Percentiles rank a stretch among this genome's conserved stretches.
Evolutionary conservation across 2,113 vertebrate species (phyloP).

Genomic region (Neolamprologus sp.): DNA sequence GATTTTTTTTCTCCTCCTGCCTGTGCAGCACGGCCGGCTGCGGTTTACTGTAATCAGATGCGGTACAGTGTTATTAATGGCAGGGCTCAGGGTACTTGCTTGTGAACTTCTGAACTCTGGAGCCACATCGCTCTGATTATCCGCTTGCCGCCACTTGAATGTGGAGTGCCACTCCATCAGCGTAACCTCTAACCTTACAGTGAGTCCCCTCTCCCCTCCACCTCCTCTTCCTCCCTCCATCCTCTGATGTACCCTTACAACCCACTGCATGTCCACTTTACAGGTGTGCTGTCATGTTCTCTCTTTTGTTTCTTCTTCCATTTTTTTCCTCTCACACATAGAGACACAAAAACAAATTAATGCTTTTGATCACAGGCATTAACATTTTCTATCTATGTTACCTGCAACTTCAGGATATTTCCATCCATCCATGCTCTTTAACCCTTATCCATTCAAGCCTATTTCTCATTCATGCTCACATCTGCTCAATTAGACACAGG

Average conservation of each 20-base stretch:
- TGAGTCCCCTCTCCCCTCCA: neutral
- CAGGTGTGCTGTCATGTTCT: neutral
- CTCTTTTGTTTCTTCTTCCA: neutral
- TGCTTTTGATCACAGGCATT: neutral
- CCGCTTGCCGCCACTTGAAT: conserved; percentile 30
- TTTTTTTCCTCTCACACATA: neutral
- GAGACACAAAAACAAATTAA: neutral
- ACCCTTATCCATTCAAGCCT: neutral
- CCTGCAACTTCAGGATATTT: neutral
- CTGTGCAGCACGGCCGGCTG: neutral
- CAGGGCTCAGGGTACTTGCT: neutral
- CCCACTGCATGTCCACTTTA: conserved; percentile 17
- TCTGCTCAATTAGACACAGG: neutral
- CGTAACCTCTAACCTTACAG: conserved; percentile 11
- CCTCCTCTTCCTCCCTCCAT: neutral
- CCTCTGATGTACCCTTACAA: neutral
- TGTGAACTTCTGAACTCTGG: conserved; percentile 24
- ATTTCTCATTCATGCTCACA: neutral
- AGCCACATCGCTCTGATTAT: conserved; percentile 43
- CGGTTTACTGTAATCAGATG: conserved; percentile 6
- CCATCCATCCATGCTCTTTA: neutral
- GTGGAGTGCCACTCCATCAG: conserved; percentile 46
- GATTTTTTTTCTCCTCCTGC: neutral
- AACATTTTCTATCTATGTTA: neutral
- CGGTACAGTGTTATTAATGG: neutral